Evolutionary conservation across 2,888 invertebrate genomes (phyloP).

Genomic region (Coelinius sp.): DNA sequence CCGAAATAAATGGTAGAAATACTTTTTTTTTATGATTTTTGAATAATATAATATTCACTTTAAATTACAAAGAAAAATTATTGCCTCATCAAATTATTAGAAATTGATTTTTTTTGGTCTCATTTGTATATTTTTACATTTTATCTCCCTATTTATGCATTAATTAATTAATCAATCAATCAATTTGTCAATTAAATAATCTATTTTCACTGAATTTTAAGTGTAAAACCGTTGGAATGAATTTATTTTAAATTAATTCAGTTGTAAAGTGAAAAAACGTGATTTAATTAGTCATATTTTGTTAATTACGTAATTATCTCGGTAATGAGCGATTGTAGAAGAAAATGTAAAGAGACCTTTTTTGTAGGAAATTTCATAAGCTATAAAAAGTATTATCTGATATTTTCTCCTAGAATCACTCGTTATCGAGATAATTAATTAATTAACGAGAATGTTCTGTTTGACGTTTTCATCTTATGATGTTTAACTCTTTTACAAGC

Average conservation of each 20-base stretch:
- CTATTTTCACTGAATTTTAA: not conserved
- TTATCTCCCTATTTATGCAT: not conserved
- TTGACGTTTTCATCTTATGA: not conserved
- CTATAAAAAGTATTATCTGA: no score
- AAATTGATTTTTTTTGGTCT: slow-evolving; percentile 8
- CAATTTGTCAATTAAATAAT: not conserved
- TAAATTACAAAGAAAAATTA: slow-evolving; percentile 5
- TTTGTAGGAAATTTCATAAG: not conserved
- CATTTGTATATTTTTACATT: not conserved
- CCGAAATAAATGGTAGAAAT: not conserved
- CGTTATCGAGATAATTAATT: not conserved
- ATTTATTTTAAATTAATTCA: not conserved
- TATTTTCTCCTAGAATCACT: no score
- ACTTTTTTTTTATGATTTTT: not conserved
- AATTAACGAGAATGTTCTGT: not conserved
- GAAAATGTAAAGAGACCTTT: not conserved
- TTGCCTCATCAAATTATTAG: not conserved
- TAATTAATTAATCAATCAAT: not conserved
- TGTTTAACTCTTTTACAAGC: not conserved
- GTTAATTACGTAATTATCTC: not conserved
- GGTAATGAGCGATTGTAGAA: not conserved
- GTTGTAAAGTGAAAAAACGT: not conserved
- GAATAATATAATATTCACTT: not conserved
- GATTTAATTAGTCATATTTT: not conserved
- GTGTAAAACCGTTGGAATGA: slow-evolving; percentile 8